Conservation (phyloP, 2,113 vertebrate genomes). For the Athene cunicularia region DNA sequence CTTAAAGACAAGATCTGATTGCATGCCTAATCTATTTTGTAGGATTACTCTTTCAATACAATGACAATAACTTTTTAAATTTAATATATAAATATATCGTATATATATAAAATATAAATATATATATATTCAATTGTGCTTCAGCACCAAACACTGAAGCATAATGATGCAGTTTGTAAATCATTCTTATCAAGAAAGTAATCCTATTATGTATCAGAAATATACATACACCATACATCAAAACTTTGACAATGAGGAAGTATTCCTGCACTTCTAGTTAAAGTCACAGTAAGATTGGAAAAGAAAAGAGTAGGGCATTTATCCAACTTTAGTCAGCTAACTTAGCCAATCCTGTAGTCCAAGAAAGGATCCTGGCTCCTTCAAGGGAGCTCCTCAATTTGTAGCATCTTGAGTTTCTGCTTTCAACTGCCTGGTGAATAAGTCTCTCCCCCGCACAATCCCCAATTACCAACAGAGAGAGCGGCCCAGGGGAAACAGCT, state of each 20-base stretch:
- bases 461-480: background rate
- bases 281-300: background rate
- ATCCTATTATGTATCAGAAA: background rate
- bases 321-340: background rate
- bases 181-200: background rate
- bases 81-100: background rate
- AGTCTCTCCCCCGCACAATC: background rate
- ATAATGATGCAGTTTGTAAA: background rate
- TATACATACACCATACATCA: background rate
- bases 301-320: background rate
- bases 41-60: slow-evolving; percentile 1
- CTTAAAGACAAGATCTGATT: background rate
- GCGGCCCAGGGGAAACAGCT: background rate
- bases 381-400: background rate
- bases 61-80: slow-evolving; percentile 1
- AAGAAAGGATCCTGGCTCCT: background rate
- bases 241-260: background rate
- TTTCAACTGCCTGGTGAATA: background rate
- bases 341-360: background rate
- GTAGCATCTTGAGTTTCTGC: background rate
- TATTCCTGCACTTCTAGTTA: background rate
- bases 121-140: background rate
- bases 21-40: slow-evolving; percentile 35
- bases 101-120: background rate
- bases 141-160: background rate